Percentiles rank a stretch among this genome's conserved stretches.
Conservation (phyloP, 2,113 vertebrate genomes). For the Psittacula cyanocephala region DNA sequence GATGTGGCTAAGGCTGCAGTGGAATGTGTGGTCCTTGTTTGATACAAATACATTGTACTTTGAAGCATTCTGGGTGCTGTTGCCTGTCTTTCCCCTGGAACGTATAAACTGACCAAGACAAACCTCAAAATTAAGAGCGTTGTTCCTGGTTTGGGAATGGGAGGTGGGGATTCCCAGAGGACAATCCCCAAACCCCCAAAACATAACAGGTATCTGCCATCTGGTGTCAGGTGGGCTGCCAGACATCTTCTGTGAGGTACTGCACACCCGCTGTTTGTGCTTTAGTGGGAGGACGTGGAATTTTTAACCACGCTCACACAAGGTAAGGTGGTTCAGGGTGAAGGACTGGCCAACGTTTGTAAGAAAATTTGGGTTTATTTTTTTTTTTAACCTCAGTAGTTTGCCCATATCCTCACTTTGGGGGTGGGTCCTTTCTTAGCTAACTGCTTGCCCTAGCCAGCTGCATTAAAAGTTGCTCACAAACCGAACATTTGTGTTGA, state of each 20-base stretch:
- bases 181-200: background rate
- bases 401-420: background rate
- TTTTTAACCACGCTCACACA: accelerated
- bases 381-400: background rate
- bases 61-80: background rate
- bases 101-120: background rate
- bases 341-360: background rate
- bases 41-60: background rate
- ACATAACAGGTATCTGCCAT: background rate
- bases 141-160: background rate
- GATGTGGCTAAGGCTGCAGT: background rate
- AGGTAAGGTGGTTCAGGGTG: background rate
- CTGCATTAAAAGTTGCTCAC: background rate
- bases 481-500: background rate
- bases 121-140: background rate
- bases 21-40: background rate
- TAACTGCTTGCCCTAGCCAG: background rate
- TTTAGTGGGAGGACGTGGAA: accelerated
- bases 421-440: background rate
- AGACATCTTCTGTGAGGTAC: too few species aligned
- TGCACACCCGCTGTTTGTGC: background rate
- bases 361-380: background rate
- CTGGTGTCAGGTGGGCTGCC: background rate
- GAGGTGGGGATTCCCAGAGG: background rate
- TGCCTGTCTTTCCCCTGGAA: background rate